Conservation (phyloP, 2,888 invertebrate genomes). For the Ennomos fuscantarius region DNA sequence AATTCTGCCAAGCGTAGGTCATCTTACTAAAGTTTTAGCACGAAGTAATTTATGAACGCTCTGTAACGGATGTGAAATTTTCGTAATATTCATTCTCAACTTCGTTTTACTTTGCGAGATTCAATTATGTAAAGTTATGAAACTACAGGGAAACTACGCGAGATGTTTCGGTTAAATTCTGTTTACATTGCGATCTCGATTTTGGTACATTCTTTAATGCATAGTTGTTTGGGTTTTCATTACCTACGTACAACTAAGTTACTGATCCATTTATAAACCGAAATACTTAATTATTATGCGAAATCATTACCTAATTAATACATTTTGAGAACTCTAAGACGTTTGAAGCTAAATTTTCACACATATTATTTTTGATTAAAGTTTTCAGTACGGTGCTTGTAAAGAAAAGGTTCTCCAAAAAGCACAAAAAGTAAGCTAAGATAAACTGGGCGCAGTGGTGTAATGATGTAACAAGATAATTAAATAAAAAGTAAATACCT, state of each 20-base stretch:
- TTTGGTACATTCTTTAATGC: conserved; percentile 49
- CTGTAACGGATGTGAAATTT: conserved; percentile 19
- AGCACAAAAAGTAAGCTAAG: conserved; percentile 32
- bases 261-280: too few relatives aligned
- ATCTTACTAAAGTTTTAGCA: conserved; percentile 6
- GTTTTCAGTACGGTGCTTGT: too few relatives aligned
- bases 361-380: too few relatives aligned
- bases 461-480: conserved; percentile 16
- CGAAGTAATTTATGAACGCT: conserved; percentile 10
- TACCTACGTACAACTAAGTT: conserved; percentile 11
- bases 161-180: conserved; percentile 26
- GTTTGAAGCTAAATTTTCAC: too few relatives aligned
- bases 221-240: conserved; percentile 39
- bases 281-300: too few relatives aligned
- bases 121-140: conserved; percentile 25
- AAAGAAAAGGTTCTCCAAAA: conserved; percentile 28
- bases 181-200: conserved; percentile 39
- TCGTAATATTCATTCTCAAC: conserved; percentile 20
- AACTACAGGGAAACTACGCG: conserved; percentile 20
- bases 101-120: conserved; percentile 23
- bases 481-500: conserved; percentile 36
- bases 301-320: too few relatives aligned
- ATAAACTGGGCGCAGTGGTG: conserved; percentile 20
- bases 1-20: neutral
- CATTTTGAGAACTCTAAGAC: too few relatives aligned